Evolutionary conservation across 2,888 invertebrate species (phyloP), one percentile per base, ranked within the genome.

Genomic region (Diadegma fenestrale): DNA sequence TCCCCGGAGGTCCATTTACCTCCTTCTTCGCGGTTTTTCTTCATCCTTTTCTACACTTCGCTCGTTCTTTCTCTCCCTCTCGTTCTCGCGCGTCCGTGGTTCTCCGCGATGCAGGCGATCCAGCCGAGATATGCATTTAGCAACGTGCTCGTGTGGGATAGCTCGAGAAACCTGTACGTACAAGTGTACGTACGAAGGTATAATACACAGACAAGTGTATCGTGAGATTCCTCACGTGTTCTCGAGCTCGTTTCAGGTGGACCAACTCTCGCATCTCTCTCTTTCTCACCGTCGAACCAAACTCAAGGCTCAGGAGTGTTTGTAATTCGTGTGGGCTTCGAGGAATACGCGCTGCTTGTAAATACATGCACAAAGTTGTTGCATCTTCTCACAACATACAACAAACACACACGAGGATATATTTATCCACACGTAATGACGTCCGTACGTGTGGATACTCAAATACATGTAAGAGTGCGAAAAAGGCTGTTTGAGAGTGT

Each of bases 1-100:
- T 87, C 87, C 84, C 87, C 85, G 87, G 87, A 87, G 88, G 88
- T 87, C 88, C 86, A 84, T 87, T 86, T 86, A 84, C 84, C 84
- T 84, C 82, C 81, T 82, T 76, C 82, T 82, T 69, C 77, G 80
- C 76, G 72, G 48, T 80, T 77, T 63, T 69, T 33, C 30, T 45
- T 30, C 51, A 14, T 51, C 63, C 68, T 72, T 78, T 66, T 75
- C 82, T 77, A 76, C 5, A 22, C 12, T 2, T 8, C 0, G 0
- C 82, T 78, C 76, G 66, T 81, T 82, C 75, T 63, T 64, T 73
- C 72, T 48, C 26, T 37, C 66, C 73, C 76, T 43, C 84, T 76
- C 72, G 58, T 80, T 83, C 80, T 68, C 63, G 69, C 72, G 33
- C 30, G 45, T 77, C 81, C 77, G 41, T 33, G 19, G 48, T 71